Base-by-base conservation (phyloP, 1,140 invertebrate genomes). In the Steinernema feltiae region DNA sequence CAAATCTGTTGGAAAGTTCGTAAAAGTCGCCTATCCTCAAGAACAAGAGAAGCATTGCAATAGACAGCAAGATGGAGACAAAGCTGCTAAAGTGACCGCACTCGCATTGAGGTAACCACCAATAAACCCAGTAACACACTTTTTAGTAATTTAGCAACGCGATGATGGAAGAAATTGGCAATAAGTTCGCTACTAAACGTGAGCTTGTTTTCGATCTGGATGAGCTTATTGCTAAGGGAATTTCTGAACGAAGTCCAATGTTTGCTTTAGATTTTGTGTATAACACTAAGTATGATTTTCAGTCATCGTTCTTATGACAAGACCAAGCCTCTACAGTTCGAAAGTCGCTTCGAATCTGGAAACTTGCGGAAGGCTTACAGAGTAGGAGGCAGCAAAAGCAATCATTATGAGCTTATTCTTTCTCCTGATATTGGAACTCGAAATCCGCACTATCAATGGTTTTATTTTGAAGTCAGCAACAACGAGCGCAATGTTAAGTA, bases 311-410 rank as follows among this genome's bases (percentile, higher is more conserved):
- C 88, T 77, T 84, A 86, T 1, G 87, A 88, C 76, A 85, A 78
- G 18, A 88, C 89, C 71, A 86, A 86, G 70, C 88, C 90, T 80
- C 88, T 98, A 18, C 89, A 89, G 75, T 98, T 98, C 87, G 95
- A 98, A 87, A 95, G 94, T 15, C 91, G 94, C 80, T 98, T 98
- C 87, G 96, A 98, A 88, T 93, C 92, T 74, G 96, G 95, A 41
- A 98, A 98, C 88, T 88, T 98, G 73, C 91, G 94, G 1, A 95
- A 95, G 90, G 95, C 92, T 1, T 92, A 97, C 73, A 92, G 93
- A 88, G 93, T 97, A 70, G 92, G 92, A n/a, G 27, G 70, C 41
- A 24, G 32, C 2, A 69, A 70, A 21, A 82, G 72, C n/a, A 79
- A 71, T 81, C 97, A 97, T 86, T 98, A 98, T 87, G 94, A 98